A percentile compares a stretch with the other conserved stretches of the same genome.
Evolutionary conservation across 2,113 vertebrate genomes (phyloP).

Genomic region (Acanthisitta chloris): DNA sequence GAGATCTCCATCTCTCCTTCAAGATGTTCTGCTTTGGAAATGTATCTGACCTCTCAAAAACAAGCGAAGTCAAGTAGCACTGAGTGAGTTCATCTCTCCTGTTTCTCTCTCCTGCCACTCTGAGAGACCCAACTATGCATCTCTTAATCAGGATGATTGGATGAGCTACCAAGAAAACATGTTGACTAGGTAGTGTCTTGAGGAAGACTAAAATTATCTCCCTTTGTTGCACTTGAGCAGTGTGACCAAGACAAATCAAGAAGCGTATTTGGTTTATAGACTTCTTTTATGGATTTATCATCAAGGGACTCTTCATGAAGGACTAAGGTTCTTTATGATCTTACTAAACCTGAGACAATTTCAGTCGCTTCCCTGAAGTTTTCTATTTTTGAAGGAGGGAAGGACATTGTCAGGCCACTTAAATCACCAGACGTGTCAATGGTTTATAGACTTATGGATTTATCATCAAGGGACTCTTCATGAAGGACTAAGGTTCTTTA

Average conservation of each 20-base stretch:
- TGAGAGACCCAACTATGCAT: not conserved
- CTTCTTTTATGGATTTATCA: not conserved
- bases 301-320: not conserved
- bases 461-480: not conserved
- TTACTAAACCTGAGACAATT: not conserved
- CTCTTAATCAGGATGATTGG: not conserved
- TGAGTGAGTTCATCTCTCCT: rapidly evolving
- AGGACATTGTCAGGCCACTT: too few relatives aligned
- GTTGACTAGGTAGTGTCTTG: not conserved
- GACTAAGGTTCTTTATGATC: not conserved
- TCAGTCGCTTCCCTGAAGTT: not conserved
- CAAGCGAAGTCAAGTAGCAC: not conserved
- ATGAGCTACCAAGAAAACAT: not conserved
- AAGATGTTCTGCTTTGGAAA: not conserved
- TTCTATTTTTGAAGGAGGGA: not conserved
- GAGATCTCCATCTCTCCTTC: not conserved
- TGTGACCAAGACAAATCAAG: not conserved
- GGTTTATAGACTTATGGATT: not conserved
- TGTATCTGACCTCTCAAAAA: not conserved
- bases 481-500: not conserved
- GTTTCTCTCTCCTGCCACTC: not conserved
- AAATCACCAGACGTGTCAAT: too few relatives aligned
- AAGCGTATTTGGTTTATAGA: not conserved
- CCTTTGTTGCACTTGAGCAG: not conserved
- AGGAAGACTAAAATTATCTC: not conserved